Percentiles rank a stretch among this genome's conserved stretches.
These are phyloP conservation scores for Ferrisia virgata DNA, from an alignment of 2,888 invertebrate species.

Conservation along the genomic window DNA sequence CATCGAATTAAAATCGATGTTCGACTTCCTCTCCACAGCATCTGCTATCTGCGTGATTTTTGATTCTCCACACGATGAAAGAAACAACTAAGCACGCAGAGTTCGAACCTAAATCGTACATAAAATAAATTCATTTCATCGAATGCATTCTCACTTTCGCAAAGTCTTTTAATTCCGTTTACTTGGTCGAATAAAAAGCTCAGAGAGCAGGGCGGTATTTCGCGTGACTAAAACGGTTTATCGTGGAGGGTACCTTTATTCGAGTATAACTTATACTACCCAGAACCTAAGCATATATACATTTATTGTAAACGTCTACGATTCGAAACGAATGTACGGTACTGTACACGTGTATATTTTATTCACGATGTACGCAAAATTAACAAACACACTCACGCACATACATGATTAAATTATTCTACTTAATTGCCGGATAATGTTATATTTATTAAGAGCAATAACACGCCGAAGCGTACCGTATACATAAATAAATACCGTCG, in stretches of 20 bases:
- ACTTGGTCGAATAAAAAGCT: neutral
- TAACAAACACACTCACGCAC: neutral
- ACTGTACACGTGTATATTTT: neutral
- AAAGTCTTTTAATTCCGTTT: neutral
- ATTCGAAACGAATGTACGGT: neutral
- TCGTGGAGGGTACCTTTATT: neutral
- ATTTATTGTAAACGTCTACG: neutral
- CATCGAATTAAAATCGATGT: neutral
- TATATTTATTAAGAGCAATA: conserved; percentile 39
- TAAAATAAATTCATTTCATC: neutral
- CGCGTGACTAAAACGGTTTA: neutral
- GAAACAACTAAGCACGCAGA: neutral
- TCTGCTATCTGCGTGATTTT: neutral
- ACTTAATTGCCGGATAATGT: conserved; percentile 37
- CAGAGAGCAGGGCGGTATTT: neutral
- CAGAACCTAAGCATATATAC: too few relatives aligned
- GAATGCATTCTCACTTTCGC: neutral
- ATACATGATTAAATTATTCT: conserved; percentile 26
- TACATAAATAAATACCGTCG: neutral
- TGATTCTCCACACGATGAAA: neutral
- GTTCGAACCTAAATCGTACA: neutral
- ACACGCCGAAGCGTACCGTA: neutral
- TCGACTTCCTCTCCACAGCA: neutral
- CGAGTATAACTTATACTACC: too few relatives aligned
- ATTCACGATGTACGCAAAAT: neutral